Conservation (phyloP, 2,113 vertebrate species). For the Glareola pratincola region DNA sequence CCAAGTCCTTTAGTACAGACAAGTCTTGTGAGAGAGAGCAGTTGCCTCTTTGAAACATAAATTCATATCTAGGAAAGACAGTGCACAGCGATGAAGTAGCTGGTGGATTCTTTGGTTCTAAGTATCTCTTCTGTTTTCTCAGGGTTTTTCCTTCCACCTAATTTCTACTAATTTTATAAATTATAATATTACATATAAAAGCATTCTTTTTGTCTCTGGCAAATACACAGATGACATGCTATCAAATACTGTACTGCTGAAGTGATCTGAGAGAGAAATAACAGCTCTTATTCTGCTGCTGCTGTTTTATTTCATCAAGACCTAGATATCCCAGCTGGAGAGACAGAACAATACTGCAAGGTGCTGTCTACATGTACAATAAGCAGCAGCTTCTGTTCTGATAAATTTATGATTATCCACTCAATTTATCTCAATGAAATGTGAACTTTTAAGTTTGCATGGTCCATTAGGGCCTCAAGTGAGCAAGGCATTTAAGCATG, state of each 20-base stretch:
- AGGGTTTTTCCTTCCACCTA: not conserved
- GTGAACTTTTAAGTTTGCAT: conserved; percentile 31
- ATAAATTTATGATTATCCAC: conserved; percentile 30
- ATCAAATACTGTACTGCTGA: not conserved
- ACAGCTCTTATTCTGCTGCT: not conserved
- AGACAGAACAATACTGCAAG: not conserved
- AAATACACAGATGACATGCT: not conserved
- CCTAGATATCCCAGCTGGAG: not conserved
- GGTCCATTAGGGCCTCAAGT: conserved; percentile 39
- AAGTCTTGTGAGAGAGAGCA: not conserved
- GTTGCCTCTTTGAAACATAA: not conserved
- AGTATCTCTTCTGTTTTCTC: not conserved
- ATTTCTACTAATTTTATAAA: not conserved
- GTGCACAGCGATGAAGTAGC: not conserved
- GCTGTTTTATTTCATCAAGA: not conserved
- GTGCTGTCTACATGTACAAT: not conserved
- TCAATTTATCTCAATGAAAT: conserved; percentile 51
- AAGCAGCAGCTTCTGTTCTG: not conserved
- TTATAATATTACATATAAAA: not conserved
- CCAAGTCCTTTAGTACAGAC: not conserved
- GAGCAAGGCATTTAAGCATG: conserved; percentile 23
- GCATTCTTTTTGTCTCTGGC: not conserved
- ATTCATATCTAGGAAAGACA: not conserved
- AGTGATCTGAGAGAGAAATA: not conserved
- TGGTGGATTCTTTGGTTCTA: not conserved